Base-by-base conservation (phyloP, 2,797 vertebrate genomes). In the Australoheros facetus region DNA sequence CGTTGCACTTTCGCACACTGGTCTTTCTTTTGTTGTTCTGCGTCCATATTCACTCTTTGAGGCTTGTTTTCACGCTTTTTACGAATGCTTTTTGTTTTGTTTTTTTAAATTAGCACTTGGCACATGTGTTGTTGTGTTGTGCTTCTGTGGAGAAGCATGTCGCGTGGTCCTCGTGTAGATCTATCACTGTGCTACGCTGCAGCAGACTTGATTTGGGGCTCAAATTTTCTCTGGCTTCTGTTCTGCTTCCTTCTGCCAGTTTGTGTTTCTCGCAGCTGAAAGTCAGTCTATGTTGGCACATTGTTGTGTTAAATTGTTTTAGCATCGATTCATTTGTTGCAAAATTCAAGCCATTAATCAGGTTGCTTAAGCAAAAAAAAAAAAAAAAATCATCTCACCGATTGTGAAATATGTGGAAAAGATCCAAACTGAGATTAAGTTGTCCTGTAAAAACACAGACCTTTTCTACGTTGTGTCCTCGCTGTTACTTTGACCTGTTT, bases 51-150 rank as follows among this genome's bases (percentile, higher is more conserved):
- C 80, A 77, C 75, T 82, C 71, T 64, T 86, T 1, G 17, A 78
- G 69, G 89, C 88, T 83, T 89, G 80, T 30, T 76, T 83, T 88
- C 87, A 80, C 71, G 37, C 81, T 85, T 83, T 30, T 75, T 17
- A 62, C 54, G 70, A 39, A 54, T n/a, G 55, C 80, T 80, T 84
- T 32, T 45, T 79, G 76, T 83, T 32, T 42, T 64, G 26, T 64
- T 56, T 17, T 42, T 42, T 64, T 26, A 26, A 51, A 88, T 88
- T 89, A 85, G 73, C 82, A 77, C 72, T 73, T 58, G 76, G 84
- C 87, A 87, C 82, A 77, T 83, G 71, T 86, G 79, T 84, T 85
- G 75, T 91, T 70, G 83, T 93, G 80, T 93, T 86, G 85, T 85
- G 71, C 87, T 88, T 89, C 82, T 58, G 75, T 88, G 71, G 77